Evolutionary conservation across 2,888 invertebrate genomes (phyloP), one percentile per base, ranked within the genome.

Genomic region (Limnephilus rhombicus): DNA sequence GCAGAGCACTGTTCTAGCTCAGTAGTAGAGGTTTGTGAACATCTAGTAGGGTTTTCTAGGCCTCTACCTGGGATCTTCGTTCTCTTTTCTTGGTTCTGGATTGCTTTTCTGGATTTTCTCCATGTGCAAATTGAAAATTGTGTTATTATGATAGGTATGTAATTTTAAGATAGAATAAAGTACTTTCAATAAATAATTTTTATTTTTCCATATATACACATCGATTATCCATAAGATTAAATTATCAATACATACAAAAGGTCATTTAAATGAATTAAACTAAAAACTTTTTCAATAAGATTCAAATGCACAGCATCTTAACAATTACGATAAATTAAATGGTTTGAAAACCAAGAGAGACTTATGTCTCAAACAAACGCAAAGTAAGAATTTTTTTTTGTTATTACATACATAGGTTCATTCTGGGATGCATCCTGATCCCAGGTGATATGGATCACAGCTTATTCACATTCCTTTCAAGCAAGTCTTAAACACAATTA

Each of bases 111-210:
- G 18, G 53, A 15, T 18, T 18, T 53, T 53, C 53, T 18, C 53
- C 5, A 53, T 0, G 18, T 3, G 15, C 18, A 53, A 53, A 18
- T 15, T 2, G 15, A 49, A 18, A 31, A 82, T 31, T 82, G 82
- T 82, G 15, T 82, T 82, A 82, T 83, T 83, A 34, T 37, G 37
- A 83, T 83, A 34, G 37, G 37, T 34, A 83, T 83, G 37, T 34
- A 37, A 34, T 83, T 83, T 34, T 83, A 83, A 34, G 37, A 83
- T 37, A 34, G 83, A 83, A 83, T 83, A 83, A 31, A 83, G 12
- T 34, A 34, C 31, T 34, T 83, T 34, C 31, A 83, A 83, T 83
- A 83, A 83, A 83, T 83, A 31, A 83, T 18, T 34, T 34, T 34
- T 83, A 83, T 83, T 34, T 83, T 31, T 9, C 18, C 83, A 41